Evolutionary conservation across 2,113 vertebrate species (phyloP).

Genomic region (Eclectus roratus): DNA sequence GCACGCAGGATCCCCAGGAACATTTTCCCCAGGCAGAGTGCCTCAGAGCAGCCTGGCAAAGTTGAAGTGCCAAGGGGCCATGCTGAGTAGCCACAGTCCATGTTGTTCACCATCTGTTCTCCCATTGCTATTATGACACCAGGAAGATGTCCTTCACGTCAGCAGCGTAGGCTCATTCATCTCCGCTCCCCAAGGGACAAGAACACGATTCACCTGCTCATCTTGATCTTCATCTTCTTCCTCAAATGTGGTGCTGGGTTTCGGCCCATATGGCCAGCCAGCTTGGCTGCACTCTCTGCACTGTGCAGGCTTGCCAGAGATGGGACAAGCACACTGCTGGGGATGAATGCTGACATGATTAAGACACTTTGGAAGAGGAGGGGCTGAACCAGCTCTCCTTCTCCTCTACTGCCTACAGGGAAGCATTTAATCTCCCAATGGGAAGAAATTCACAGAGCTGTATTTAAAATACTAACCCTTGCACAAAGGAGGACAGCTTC

Average conservation of each 20-base stretch:
- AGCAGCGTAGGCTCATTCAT: not conserved
- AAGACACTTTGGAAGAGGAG: not conserved
- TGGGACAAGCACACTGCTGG: not conserved
- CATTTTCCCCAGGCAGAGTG: not conserved
- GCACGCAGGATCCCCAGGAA: not conserved
- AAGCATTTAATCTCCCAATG: accelerated
- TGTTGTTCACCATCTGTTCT: not conserved
- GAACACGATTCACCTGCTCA: not conserved
- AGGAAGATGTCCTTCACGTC: not conserved
- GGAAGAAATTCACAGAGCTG: not conserved
- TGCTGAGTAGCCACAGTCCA: accelerated
- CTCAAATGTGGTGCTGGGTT: not conserved
- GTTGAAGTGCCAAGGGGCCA: not conserved
- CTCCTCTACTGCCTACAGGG: not conserved
- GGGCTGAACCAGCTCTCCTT: not conserved
- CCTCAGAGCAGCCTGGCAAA: not conserved
- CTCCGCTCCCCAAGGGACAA: not conserved
- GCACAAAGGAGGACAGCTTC: not conserved
- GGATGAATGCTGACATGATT: not conserved
- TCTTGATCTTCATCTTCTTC: not conserved
- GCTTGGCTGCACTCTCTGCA: not conserved
- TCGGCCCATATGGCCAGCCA: not conserved
- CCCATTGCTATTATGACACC: not conserved
- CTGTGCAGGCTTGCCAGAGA: not conserved
- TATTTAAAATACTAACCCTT: not conserved